A percentile compares a stretch with the other conserved stretches of the same genome.
Conservation (phyloP, 2,113 vertebrate genomes). For the Copsychus sechellarum region DNA sequence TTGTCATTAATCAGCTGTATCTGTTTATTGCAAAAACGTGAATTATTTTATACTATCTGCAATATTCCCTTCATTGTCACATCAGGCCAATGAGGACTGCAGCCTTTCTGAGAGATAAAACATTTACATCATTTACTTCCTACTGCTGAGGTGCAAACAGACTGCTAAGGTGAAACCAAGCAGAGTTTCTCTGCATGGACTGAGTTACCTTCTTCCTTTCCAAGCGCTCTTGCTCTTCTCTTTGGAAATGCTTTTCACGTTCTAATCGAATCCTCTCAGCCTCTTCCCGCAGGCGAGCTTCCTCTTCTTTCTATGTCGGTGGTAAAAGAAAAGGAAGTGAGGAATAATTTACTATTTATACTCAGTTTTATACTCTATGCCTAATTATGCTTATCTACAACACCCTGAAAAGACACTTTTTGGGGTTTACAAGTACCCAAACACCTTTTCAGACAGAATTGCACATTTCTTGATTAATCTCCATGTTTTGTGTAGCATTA, state of each 20-base stretch:
- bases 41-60: background rate
- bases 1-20: background rate
- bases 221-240: constrained; percentile 92
- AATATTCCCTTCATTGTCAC: background rate
- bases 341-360: background rate
- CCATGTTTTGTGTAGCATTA: background rate
- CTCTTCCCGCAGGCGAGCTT: constrained; percentile 86
- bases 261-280: constrained; percentile 83
- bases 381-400: background rate
- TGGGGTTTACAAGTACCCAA: background rate
- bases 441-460: background rate
- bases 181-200: background rate
- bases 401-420: background rate
- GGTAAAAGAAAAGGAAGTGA: background rate
- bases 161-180: background rate
- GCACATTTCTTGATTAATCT: background rate
- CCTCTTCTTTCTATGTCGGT: constrained; percentile 84
- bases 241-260: constrained; percentile 93
- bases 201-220: constrained; percentile 92
- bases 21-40: background rate
- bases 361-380: background rate
- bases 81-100: background rate
- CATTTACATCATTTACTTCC: background rate
- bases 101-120: background rate
- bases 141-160: background rate